phyloP scores from a whole-genome alignment of 92 coral and sea anemone genomes.

The Palythoa grandiflora region DNA sequence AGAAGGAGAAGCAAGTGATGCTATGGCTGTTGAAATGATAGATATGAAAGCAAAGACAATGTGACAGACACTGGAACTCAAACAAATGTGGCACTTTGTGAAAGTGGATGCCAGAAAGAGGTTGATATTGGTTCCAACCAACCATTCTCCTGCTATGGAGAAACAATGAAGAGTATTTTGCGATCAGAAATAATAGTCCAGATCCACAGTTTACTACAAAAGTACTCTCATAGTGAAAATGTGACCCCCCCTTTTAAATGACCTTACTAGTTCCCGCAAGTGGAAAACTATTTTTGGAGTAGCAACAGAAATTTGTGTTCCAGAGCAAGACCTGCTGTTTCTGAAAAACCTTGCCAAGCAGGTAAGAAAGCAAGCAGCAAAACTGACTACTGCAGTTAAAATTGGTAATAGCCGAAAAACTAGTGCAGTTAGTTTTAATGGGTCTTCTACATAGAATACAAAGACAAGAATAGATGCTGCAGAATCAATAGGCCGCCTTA shows the following conservation, averaged over 20 bases:
- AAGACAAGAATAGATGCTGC: conserved; percentile 24
- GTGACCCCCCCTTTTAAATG: conserved; percentile 23
- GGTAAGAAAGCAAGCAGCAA: conserved; percentile 40
- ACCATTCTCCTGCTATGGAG: background rate
- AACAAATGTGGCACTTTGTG: background rate
- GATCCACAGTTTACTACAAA: background rate
- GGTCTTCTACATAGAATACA: background rate
- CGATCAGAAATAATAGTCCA: conserved; percentile 8
- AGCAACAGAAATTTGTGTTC: background rate
- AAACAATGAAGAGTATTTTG: background rate
- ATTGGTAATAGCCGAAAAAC: conserved; percentile 12
- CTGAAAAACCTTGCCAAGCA: background rate
- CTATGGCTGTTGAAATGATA: background rate
- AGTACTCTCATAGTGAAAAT: conserved; percentile 24
- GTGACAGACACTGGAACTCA: background rate
- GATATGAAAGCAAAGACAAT: background rate
- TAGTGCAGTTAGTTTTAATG: conserved; percentile 14
- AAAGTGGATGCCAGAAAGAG: conserved; percentile 2
- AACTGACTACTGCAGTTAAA: conserved; percentile 21
- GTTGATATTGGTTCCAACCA: background rate
- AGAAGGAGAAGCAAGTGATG: conserved; percentile 6
- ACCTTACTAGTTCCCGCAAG: conserved; percentile 8
- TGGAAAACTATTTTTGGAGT: conserved; percentile 15
- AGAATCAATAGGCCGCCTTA: background rate
- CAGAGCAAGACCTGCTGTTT: conserved; percentile 3